These are phyloP conservation scores for Champsocephalus gunnari DNA, from an alignment of 2,797 vertebrate species.

Conservation along the genomic window DNA sequence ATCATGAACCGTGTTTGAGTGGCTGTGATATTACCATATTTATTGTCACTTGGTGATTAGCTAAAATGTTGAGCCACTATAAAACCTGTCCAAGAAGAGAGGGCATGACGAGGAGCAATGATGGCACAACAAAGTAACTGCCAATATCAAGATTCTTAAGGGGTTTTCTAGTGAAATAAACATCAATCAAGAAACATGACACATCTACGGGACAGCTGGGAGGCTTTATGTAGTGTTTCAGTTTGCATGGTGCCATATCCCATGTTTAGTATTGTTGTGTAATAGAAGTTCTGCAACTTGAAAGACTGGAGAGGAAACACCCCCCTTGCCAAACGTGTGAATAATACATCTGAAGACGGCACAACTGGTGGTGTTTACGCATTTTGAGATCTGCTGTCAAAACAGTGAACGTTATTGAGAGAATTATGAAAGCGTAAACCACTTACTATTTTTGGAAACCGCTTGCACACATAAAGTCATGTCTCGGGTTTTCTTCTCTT, in stretches of 20 bases:
- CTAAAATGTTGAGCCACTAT: neutral
- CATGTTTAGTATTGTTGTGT: neutral
- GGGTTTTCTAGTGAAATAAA: neutral
- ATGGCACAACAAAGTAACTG: neutral
- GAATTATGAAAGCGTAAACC: neutral
- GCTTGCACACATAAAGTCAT: neutral
- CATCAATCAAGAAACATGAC: neutral
- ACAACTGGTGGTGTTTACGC: neutral
- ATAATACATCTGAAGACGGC: neutral
- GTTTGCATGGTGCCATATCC: neutral
- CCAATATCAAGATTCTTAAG: neutral
- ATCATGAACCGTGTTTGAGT: neutral
- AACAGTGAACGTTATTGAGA: neutral
- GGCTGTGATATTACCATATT: neutral
- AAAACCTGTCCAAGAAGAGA: neutral
- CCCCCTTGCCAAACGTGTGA: neutral
- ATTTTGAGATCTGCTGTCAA: neutral
- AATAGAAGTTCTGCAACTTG: neutral
- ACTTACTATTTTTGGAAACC: slow-evolving; percentile 15
- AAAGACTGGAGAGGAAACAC: neutral
- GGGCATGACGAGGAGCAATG: neutral
- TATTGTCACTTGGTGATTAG: neutral
- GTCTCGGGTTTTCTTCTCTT: neutral
- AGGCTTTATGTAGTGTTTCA: neutral
- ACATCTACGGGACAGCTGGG: neutral